phyloP scores from a whole-genome alignment of 2,113 vertebrate genomes.

The Prolemur simus region DNA sequence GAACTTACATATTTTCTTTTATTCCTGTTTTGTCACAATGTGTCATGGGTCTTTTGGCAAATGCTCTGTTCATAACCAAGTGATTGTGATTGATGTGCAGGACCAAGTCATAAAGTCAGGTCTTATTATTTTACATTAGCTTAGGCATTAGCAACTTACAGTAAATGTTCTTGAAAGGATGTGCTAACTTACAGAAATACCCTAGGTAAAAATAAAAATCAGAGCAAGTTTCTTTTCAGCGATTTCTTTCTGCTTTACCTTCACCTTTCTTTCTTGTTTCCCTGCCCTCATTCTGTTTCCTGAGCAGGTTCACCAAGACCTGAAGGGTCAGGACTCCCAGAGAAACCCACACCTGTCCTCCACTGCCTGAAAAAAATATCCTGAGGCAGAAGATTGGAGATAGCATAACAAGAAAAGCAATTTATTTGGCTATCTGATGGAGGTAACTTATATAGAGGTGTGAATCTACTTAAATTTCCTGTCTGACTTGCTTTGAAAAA shows the following conservation, averaged over 20 bases:
- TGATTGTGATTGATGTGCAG: not conserved
- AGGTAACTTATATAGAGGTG: slow-evolving; percentile 51
- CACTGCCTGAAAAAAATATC: not conserved
- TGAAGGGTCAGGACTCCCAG: not conserved
- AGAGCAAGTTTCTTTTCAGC: not conserved
- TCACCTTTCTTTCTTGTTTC: not conserved
- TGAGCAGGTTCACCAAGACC: not conserved
- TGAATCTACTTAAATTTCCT: slow-evolving; percentile 57
- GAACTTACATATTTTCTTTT: not conserved
- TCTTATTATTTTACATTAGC: slow-evolving; percentile 22
- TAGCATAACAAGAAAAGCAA: slow-evolving; percentile 42
- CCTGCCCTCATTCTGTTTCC: not conserved
- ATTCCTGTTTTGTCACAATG: not conserved
- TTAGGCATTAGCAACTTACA: not conserved
- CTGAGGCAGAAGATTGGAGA: not conserved
- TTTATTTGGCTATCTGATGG: slow-evolving; percentile 58
- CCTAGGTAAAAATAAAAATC: not conserved
- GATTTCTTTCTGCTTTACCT: not conserved
- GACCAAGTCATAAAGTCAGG: not conserved
- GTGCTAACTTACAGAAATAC: not conserved
- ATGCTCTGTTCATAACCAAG: not conserved
- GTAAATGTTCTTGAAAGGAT: not conserved
- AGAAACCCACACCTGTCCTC: slow-evolving; percentile 1
- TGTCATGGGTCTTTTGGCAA: not conserved
- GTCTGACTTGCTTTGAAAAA: slow-evolving; percentile 32